These are phyloP conservation scores for Lacerta viridis DNA, from an alignment of 2,797 vertebrate genomes.

Conservation along the genomic window DNA sequence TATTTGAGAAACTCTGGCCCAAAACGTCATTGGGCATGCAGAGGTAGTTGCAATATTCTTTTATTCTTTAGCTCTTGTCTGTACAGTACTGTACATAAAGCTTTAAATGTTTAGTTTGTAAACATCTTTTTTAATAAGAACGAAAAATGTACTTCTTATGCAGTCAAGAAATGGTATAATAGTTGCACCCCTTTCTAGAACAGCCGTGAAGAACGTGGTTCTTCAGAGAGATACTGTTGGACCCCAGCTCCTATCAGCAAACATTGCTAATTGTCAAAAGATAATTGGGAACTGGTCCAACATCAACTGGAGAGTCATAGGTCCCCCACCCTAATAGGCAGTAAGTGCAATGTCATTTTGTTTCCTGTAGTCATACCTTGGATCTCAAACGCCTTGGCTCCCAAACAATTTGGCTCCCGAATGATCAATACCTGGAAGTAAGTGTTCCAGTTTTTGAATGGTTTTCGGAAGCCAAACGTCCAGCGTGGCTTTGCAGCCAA, in stretches of 20 bases:
- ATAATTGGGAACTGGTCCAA: neutral
- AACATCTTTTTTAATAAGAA: neutral
- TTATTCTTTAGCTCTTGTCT: neutral
- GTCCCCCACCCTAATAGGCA: neutral
- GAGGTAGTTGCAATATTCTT: neutral
- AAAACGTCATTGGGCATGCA: neutral
- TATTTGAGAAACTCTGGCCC: neutral
- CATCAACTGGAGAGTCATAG: neutral
- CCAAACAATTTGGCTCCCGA: too few species aligned
- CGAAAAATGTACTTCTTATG: neutral
- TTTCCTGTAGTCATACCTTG: neutral
- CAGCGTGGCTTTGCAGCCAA: too few species aligned
- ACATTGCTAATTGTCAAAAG: neutral
- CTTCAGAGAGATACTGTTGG: neutral
- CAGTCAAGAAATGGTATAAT: neutral
- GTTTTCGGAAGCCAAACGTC: too few species aligned
- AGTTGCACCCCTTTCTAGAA: neutral
- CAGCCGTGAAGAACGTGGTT: neutral
- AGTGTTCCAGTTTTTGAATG: too few species aligned
- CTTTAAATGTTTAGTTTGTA: neutral
- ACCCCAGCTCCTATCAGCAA: neutral
- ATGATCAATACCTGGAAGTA: too few species aligned
- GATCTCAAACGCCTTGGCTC: too few species aligned
- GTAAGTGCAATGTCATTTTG: neutral
- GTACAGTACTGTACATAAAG: neutral